Evolutionary conservation across 2,113 vertebrate genomes (phyloP), one percentile per base, ranked within the genome.

Genomic region (Monarcha castaneiventris): DNA sequence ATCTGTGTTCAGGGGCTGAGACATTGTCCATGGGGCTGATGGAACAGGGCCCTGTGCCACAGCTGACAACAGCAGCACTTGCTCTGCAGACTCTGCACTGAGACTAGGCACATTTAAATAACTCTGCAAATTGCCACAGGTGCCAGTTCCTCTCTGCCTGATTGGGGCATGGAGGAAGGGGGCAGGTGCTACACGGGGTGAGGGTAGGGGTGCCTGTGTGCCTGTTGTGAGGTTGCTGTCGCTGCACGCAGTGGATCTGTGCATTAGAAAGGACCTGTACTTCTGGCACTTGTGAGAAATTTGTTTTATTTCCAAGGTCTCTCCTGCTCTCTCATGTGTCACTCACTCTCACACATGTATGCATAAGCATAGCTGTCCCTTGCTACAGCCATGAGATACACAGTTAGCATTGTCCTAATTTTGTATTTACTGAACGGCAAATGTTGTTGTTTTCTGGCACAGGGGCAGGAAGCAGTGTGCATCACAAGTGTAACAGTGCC

Each of bases 401-500:
- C 41, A 48, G 9, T n/a, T 17, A 11, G 61, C 10, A 13, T 30
- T 4, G 1, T 54, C 64, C 63, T 90, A 27, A 48, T 72, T 61
- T 71, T 39, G 9, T 32, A 10, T 71, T 56, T 78, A 58, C 76
- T 90, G 43, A 96, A 37, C 0, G 6, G 48, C 51, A 35, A 37
- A 44, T 51, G 19, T 79, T 89, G 54, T 78, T 94, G 35, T 97
- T 94, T 71, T 90, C 88, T 96, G 85, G 69, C 29, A 8, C 97
- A 99, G 99, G 99, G 94, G 99, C 99, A 46, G 99, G 99, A 87
- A 99, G 99, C 98, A 99, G 99, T 56, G 99, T 98, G 97, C 99
- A 99, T 97, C 99, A 99, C 98, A 99, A 99, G 98, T 99, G 99
- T 97, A 99, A 99, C 98, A 99, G 99, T 97, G 99, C 99, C 98